phyloP scores from a whole-genome alignment of 2,797 vertebrate species.

The Kryptopterus vitreolus region DNA sequence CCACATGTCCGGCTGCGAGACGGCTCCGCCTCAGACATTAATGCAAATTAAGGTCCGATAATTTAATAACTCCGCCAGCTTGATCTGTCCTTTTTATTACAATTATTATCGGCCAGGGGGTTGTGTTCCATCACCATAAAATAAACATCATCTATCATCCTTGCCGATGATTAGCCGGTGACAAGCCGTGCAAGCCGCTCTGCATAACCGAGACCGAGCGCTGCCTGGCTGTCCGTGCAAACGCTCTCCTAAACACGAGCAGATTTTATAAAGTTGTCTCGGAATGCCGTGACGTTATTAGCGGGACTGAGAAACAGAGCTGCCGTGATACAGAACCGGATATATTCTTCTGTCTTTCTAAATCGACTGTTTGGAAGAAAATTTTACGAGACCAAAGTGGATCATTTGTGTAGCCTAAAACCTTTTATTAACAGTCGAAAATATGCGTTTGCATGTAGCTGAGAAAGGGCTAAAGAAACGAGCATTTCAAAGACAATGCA shows the following conservation, averaged over 20 bases:
- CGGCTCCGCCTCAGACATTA: slow-evolving; percentile 77
- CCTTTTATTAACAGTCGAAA: neutral
- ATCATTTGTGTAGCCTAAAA: neutral
- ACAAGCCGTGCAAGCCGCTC: slow-evolving; percentile 81
- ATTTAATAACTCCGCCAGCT: slow-evolving; percentile 94
- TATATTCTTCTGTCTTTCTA: neutral
- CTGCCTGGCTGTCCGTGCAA: slow-evolving; percentile 70
- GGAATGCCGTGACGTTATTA: slow-evolving; percentile 80
- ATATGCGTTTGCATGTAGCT: neutral
- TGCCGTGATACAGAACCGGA: neutral
- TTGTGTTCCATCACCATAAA: slow-evolving; percentile 92
- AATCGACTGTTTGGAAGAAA: neutral
- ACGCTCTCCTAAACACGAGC: slow-evolving; percentile 67
- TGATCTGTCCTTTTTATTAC: slow-evolving; percentile 98
- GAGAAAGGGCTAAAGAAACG: neutral
- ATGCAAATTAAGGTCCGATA: slow-evolving; percentile 91
- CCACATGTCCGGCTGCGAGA: slow-evolving; percentile 65
- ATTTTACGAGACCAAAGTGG: neutral
- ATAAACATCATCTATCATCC: slow-evolving; percentile 99
- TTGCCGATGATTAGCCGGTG: slow-evolving; percentile 89
- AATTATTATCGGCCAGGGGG: slow-evolving; percentile 92
- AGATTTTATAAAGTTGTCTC: slow-evolving; percentile 80
- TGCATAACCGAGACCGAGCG: slow-evolving; percentile 93
- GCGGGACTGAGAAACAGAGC: slow-evolving; percentile 54
- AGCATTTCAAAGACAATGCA: neutral